Evolutionary conservation across 2,797 vertebrate species (phyloP).

Genomic region (Sparidentex hasta): DNA sequence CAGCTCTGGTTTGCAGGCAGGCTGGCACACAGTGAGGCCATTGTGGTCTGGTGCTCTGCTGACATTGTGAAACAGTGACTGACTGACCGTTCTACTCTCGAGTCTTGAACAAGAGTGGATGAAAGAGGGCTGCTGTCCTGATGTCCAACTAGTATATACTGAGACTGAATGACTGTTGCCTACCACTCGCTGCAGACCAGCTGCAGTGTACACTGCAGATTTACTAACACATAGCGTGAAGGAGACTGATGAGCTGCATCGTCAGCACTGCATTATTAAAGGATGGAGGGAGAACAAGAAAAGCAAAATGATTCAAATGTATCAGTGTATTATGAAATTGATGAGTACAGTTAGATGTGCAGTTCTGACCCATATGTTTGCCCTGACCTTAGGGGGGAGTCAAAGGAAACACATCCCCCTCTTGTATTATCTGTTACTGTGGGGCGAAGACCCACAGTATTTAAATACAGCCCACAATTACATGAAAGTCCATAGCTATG

Average conservation of each 20-base stretch:
- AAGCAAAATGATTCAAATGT: constrained; percentile 4
- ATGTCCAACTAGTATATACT: constrained; percentile 22
- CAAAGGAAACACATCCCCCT: no score
- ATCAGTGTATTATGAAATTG: not conserved
- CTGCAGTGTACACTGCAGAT: constrained; percentile 46
- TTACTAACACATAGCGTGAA: constrained; percentile 2
- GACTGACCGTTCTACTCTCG: constrained; percentile 41
- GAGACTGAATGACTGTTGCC: constrained; percentile 43
- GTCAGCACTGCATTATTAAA: constrained; percentile 7
- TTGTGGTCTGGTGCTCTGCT: constrained; percentile 52
- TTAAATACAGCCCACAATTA: no score
- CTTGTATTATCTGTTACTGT: no score
- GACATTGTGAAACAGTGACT: constrained; percentile 49
- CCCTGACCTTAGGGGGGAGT: not conserved
- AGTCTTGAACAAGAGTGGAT: constrained; percentile 19
- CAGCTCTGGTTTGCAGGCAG: not conserved
- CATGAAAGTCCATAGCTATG: no score
- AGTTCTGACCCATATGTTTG: not conserved
- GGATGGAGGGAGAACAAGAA: not conserved
- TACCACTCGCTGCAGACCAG: constrained; percentile 3
- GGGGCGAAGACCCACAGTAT: no score
- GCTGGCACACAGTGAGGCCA: constrained; percentile 52
- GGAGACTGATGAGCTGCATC: constrained; percentile 17
- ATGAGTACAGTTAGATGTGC: no score
- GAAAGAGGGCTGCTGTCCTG: constrained; percentile 59